phyloP scores from a whole-genome alignment of 2,888 invertebrate species.

The Drosophila trichaetosa region DNA sequence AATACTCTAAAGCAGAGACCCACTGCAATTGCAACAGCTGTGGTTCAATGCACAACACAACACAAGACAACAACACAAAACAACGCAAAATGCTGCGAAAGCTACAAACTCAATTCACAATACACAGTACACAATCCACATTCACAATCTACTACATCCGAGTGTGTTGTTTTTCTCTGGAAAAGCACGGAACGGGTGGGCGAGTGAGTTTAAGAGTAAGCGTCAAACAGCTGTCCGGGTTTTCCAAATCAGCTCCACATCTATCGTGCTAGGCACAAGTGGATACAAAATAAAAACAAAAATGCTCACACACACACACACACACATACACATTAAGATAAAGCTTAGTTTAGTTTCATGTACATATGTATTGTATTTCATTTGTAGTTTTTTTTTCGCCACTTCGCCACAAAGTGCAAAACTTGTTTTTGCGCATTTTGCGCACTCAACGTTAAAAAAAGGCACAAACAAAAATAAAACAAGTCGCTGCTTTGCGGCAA shows the following conservation, averaged over 20 bases:
- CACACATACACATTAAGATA: slow-evolving; percentile 33
- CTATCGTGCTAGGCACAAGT: slow-evolving; percentile 77
- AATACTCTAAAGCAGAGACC: slow-evolving; percentile 9
- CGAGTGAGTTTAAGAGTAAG: slow-evolving; percentile 24
- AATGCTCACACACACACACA: slow-evolving; percentile 33
- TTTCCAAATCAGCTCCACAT: slow-evolving; percentile 60
- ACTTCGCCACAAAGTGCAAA: slow-evolving; percentile 70
- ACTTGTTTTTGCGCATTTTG: slow-evolving; percentile 79
- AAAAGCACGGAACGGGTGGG: slow-evolving; percentile 29
- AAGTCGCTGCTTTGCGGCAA: slow-evolving; percentile 54
- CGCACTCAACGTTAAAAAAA: slow-evolving; percentile 73
- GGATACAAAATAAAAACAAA: slow-evolving; percentile 76
- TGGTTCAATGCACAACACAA: slow-evolving; percentile 34
- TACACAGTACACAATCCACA: slow-evolving; percentile 16
- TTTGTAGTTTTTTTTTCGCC: slow-evolving; percentile 25
- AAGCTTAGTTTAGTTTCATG: slow-evolving; percentile 61
- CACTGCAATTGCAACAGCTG: slow-evolving; percentile 18
- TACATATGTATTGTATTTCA: slow-evolving; percentile 26
- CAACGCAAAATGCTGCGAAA: slow-evolving; percentile 9
- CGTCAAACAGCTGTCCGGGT: slow-evolving; percentile 57
- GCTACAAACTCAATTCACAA: not conserved
- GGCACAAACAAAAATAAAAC: slow-evolving; percentile 54
- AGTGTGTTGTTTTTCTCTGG: slow-evolving; percentile 17
- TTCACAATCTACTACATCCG: slow-evolving; percentile 24
- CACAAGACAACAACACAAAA: not conserved